A percentile compares a stretch with the other conserved stretches of the same genome.
phyloP scores from a whole-genome alignment of 2,113 vertebrate species.

The Caloenas nicobarica region DNA sequence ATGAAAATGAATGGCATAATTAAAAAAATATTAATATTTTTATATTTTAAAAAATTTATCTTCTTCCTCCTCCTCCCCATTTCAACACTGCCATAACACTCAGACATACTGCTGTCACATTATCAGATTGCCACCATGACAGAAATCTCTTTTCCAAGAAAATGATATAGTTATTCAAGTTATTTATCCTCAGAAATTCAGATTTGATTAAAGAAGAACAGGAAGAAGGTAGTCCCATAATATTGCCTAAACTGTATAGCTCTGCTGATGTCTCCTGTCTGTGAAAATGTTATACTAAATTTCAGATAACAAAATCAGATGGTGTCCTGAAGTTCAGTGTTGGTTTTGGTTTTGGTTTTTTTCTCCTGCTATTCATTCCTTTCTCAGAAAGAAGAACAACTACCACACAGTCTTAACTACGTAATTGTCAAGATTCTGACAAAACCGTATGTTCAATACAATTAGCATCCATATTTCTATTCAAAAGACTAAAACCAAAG shows the following conservation, averaged over 20 bases:
- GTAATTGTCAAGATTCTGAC: background rate
- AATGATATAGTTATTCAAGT: background rate
- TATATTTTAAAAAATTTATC: background rate
- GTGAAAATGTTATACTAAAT: background rate
- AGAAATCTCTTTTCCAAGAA: background rate
- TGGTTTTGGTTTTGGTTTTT: background rate
- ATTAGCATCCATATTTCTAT: background rate
- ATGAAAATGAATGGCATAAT: background rate
- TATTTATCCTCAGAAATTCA: background rate
- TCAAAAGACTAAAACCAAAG: background rate
- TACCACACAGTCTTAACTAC: background rate
- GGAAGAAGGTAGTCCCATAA: background rate
- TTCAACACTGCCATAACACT: background rate
- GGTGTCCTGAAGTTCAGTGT: background rate
- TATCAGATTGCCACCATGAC: background rate
- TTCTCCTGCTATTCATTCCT: background rate
- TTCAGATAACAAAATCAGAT: background rate
- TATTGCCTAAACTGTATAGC: background rate
- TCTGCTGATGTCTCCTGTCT: background rate
- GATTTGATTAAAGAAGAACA: background rate
- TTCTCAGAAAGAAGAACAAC: background rate
- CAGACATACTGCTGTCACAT: background rate
- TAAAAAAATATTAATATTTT: background rate
- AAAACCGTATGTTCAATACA: background rate
- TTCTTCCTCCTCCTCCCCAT: background rate